A percentile compares a stretch with the other conserved stretches of the same genome.
Conservation (phyloP, 2,888 invertebrate species). For the Dolichopus griseipennis region DNA sequence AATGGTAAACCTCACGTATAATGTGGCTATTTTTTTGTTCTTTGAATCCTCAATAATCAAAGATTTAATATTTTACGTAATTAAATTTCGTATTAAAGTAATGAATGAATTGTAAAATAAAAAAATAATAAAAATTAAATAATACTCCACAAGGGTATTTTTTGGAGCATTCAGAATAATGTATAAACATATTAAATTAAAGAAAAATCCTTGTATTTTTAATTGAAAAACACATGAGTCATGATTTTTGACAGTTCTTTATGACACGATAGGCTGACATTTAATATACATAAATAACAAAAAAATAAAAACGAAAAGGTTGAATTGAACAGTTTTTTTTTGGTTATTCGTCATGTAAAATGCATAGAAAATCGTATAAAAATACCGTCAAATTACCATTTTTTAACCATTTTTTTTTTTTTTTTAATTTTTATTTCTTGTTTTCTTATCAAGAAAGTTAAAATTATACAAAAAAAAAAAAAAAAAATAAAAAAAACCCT, state of each 20-base stretch:
- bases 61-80: too few relatives aligned
- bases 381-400: background rate
- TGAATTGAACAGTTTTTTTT: background rate
- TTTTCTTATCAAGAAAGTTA: too few relatives aligned
- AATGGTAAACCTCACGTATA: too few relatives aligned
- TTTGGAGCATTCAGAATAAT: background rate
- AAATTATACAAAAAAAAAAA: too few relatives aligned
- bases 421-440: background rate
- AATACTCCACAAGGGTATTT: too few relatives aligned
- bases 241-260: background rate
- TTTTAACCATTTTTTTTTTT: background rate
- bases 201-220: background rate
- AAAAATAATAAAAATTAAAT: too few relatives aligned
- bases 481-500: background rate
- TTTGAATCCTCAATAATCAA: too few relatives aligned
- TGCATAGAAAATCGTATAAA: background rate
- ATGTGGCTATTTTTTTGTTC: too few relatives aligned
- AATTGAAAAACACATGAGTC: background rate
- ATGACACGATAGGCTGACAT: background rate
- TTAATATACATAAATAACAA: background rate
- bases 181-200: background rate
- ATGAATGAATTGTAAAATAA: too few relatives aligned
- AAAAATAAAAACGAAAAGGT: too few relatives aligned
- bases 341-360: background rate
- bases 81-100: too few relatives aligned